Base-by-base conservation (phyloP, 2,888 invertebrate genomes). In the Bombyx huttoni region DNA sequence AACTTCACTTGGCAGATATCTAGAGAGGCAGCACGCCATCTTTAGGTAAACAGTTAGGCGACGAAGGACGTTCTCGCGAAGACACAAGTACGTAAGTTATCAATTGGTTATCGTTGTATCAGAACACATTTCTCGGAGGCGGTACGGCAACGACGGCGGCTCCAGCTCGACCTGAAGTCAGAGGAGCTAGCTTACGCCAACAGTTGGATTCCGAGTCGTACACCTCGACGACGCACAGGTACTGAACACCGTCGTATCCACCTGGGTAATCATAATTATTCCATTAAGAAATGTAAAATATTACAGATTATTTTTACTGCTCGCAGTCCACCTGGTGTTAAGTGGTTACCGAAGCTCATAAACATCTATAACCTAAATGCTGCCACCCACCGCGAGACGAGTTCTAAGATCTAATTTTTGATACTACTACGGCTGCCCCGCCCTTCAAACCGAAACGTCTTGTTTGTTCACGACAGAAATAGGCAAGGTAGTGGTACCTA, bases 161-260 rank as follows among this genome's bases (percentile, higher is more conserved):
- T 56, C 97, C 97, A 34, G 97, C 97, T 57, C 97, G 91, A 13
- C 96, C 96, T 35, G 93, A 93, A 67, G 93, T 92, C 58, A 98
- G 88, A 34, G 95, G 92, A 10, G 95, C 91, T 56, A 96, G 90
- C 83, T 94, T 90, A 34, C 90, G 90, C 95, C 95, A 96, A 73
- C 93, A 92, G 79, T 95, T 94, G 3, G 90, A 89, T 73, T 92
- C 93, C 1, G 97, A 93, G 80, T 97, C 97, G 76, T 96, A 98
- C 56, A 94, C 93, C 73, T 98, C 98, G 1, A 97, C 97, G 55
- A 94, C 92, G 67, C 93, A 94, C 49, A 97, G 89, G 77, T 96
- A 97, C 63, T 94, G 93, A 67, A 94, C 94, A 34, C 98, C 98
- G 85, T 98, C 97, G 77, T 96, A 97, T 0, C 98, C 98, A 24